Conservation (phyloP, 1,140 invertebrate genomes). For the Meteorus sp. region DNA sequence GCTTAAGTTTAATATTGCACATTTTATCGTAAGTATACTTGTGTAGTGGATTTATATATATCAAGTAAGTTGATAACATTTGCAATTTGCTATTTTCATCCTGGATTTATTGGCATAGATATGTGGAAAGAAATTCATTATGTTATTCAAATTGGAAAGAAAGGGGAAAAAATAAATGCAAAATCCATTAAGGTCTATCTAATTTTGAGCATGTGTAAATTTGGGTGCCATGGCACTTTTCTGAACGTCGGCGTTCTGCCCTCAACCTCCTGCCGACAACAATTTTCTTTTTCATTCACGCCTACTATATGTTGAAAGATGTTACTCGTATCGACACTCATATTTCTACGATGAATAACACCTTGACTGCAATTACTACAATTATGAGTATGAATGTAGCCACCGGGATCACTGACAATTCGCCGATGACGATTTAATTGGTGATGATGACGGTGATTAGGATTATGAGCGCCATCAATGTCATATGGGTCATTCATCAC, state of each 20-base stretch:
- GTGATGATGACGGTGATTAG: slow-evolving; percentile 25
- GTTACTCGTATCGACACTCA: too few species aligned
- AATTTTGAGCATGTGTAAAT: slow-evolving; percentile 58
- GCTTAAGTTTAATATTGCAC: slow-evolving; percentile 41
- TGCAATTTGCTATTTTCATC: too few species aligned
- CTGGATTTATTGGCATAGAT: too few species aligned
- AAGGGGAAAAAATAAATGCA: background rate
- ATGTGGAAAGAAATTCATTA: background rate
- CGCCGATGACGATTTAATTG: slow-evolving; percentile 34
- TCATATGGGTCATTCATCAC: too few species aligned
- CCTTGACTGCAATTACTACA: slow-evolving; percentile 24
- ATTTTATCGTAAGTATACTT: slow-evolving; percentile 6
- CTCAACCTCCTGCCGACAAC: slow-evolving; percentile 28
- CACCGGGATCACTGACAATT: slow-evolving; percentile 44
- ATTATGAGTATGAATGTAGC: background rate
- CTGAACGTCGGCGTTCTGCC: slow-evolving; percentile 48
- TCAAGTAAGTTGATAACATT: too few species aligned
- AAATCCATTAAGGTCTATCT: slow-evolving; percentile 43
- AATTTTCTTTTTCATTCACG: slow-evolving; percentile 23
- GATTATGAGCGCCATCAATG: too few species aligned
- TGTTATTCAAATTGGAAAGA: background rate
- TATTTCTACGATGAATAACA: slow-evolving; percentile 36
- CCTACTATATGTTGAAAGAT: too few species aligned
- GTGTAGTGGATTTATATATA: slow-evolving; percentile 2
- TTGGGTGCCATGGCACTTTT: slow-evolving; percentile 60